phyloP scores from a whole-genome alignment of 2,888 invertebrate genomes.

The Synergus gifuensis region DNA sequence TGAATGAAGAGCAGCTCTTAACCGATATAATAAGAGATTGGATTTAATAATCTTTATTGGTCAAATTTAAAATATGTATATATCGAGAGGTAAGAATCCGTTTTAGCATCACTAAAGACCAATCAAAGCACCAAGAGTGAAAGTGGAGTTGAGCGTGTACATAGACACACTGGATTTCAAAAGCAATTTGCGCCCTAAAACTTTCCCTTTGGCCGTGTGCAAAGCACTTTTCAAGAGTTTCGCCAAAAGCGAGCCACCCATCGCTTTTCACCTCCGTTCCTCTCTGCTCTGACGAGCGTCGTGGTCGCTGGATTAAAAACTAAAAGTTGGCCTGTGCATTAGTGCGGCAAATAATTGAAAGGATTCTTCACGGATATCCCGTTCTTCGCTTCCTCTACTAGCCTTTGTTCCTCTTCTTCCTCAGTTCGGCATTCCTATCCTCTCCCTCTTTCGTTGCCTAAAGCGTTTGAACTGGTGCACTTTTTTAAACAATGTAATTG shows the following conservation, averaged over 20 bases:
- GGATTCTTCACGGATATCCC: constrained; percentile 38
- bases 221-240: constrained; percentile 43
- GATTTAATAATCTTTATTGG: background rate
- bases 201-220: constrained; percentile 50
- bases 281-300: constrained; percentile 24
- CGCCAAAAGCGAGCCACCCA: constrained; percentile 33
- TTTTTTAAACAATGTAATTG: constrained; percentile 69
- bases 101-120: constrained; percentile 6
- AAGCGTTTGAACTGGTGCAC: constrained; percentile 59
- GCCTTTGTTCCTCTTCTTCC: constrained; percentile 16
- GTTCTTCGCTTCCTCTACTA: background rate
- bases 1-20: background rate
- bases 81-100: constrained; percentile 4
- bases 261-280: constrained; percentile 20
- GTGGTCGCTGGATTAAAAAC: constrained; percentile 42
- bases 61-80: background rate
- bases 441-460: constrained; percentile 38
- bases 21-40: background rate
- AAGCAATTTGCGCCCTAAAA: constrained; percentile 59
- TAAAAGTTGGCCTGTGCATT: constrained; percentile 50
- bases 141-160: constrained; percentile 26
- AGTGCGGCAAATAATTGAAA: constrained; percentile 51
- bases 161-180: constrained; percentile 47
- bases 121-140: constrained; percentile 31
- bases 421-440: constrained; percentile 29